Evolutionary conservation across 2,888 invertebrate species (phyloP).

Genomic region (Tigriopus californicus): DNA sequence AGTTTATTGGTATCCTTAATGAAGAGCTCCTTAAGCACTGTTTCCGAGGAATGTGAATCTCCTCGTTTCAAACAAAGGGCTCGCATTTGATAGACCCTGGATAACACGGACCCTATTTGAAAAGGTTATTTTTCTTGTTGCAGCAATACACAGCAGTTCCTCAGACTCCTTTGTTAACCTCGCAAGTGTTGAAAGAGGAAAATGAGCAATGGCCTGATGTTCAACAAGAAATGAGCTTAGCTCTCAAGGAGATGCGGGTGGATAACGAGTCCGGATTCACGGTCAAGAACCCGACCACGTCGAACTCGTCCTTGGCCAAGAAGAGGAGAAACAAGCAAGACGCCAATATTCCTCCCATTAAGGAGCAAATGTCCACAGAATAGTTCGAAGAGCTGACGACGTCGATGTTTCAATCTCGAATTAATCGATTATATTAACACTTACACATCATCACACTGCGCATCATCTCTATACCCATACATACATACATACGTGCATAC

Average conservation of each 20-base stretch:
- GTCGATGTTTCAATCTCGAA: too few relatives aligned
- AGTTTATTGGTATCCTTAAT: too few relatives aligned
- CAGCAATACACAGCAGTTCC: constrained; percentile 68
- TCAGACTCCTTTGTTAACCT: constrained; percentile 81
- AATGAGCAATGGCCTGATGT: constrained; percentile 91
- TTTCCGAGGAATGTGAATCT: too few relatives aligned
- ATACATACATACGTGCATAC: too few relatives aligned
- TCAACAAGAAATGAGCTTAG: constrained; percentile 96
- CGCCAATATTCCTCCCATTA: not conserved
- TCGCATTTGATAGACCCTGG: constrained; percentile 14
- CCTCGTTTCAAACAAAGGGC: not conserved
- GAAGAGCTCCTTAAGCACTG: too few relatives aligned
- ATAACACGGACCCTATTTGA: not conserved
- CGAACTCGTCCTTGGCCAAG: constrained; percentile 75
- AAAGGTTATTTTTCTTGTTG: constrained; percentile 18
- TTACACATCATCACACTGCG: too few relatives aligned
- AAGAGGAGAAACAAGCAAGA: constrained; percentile 38
- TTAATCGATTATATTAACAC: too few relatives aligned
- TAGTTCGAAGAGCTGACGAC: not conserved
- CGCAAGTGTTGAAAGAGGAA: constrained; percentile 68
- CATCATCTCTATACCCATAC: too few relatives aligned
- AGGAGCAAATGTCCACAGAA: constrained; percentile 5
- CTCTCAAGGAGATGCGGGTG: constrained; percentile 91
- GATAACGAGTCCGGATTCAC: constrained; percentile 31
- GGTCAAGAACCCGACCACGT: constrained; percentile 65